Conservation (phyloP, 2,113 vertebrate genomes). For the Baryphthengus martii region DNA sequence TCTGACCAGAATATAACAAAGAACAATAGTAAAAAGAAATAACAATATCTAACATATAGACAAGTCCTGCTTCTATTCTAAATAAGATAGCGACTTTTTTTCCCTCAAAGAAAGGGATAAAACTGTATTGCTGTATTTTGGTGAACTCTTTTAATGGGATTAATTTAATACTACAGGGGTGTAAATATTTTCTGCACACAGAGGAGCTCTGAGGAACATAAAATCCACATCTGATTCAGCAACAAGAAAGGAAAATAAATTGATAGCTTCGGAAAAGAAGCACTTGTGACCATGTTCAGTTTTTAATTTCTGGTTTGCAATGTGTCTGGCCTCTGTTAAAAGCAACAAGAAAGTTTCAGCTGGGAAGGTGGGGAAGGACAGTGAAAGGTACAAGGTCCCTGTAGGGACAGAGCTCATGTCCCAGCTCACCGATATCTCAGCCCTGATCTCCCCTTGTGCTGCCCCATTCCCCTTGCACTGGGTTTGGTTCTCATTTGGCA, state of each 20-base stretch:
- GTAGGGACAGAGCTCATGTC: background rate
- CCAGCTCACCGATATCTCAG: fast-evolving
- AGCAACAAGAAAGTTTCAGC: background rate
- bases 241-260: background rate
- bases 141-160: background rate
- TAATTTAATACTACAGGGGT: background rate
- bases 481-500: background rate
- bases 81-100: background rate
- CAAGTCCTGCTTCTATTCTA: background rate
- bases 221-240: background rate
- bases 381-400: background rate
- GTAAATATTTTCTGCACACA: background rate
- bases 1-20: background rate
- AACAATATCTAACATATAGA: background rate
- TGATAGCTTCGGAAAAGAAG: background rate
- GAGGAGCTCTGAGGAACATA: background rate
- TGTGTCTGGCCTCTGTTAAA: background rate
- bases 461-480: background rate
- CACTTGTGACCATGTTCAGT: background rate
- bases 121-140: background rate
- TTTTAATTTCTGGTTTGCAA: background rate
- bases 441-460: background rate
- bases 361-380: background rate
- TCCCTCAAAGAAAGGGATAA: background rate
- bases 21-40: background rate